These are phyloP conservation scores for Miniopterus natalensis DNA, from an alignment of 2,113 vertebrate genomes.

Conservation along the genomic window DNA sequence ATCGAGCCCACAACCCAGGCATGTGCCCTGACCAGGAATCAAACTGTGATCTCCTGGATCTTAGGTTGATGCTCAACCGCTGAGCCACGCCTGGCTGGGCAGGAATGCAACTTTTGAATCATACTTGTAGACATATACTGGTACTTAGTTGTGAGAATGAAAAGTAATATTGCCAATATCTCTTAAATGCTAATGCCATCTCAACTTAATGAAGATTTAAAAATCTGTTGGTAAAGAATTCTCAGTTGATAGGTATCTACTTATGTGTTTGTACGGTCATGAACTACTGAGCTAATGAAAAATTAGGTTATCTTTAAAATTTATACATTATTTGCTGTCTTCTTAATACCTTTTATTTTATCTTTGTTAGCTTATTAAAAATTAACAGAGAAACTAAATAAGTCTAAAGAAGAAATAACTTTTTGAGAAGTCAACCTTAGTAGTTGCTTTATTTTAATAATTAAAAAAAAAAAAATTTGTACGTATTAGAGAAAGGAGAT, in stretches of 20 bases:
- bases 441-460: slow-evolving; percentile 24
- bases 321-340: slow-evolving; percentile 35
- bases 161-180: slow-evolving; percentile 39
- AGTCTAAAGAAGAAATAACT: slow-evolving; percentile 14
- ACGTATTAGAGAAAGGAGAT: slow-evolving; percentile 27
- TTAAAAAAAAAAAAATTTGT: slow-evolving; percentile 54
- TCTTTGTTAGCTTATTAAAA: slow-evolving; percentile 58
- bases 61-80: no score
- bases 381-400: slow-evolving; percentile 40
- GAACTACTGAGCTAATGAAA: slow-evolving; percentile 14
- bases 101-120: slow-evolving; percentile 41
- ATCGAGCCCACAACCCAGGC: no score
- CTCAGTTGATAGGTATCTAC: not conserved
- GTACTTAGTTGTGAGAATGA: slow-evolving; percentile 28
- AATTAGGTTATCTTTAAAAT: not conserved
- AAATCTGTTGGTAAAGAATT: slow-evolving; percentile 46
- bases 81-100: no score
- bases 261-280: slow-evolving; percentile 18
- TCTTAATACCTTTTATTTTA: slow-evolving; percentile 24
- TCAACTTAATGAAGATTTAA: slow-evolving; percentile 44
- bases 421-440: slow-evolving; percentile 10
- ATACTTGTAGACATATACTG: not conserved
- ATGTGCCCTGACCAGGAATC: no score
- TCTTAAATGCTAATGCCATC: slow-evolving; percentile 21
- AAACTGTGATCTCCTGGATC: no score